Evolutionary conservation across 2,797 vertebrate genomes (phyloP).

Genomic region (Mormyrops boulengeri): DNA sequence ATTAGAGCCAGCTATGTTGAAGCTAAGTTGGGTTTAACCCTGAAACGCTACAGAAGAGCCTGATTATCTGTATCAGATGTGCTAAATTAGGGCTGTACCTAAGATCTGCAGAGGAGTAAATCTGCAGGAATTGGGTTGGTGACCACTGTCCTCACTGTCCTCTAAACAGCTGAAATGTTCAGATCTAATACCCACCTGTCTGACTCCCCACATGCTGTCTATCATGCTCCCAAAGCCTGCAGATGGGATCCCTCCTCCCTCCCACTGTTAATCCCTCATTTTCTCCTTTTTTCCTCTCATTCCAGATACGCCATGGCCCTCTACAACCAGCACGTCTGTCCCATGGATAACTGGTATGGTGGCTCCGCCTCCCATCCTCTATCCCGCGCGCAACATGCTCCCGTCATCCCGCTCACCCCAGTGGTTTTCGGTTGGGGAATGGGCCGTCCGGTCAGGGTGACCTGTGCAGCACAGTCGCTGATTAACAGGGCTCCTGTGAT

Average conservation of each 20-base stretch:
- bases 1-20: not conserved
- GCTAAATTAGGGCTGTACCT: not conserved
- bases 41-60: not conserved
- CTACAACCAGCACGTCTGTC: slow-evolving; percentile 73
- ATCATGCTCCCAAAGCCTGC: not conserved
- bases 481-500: not conserved
- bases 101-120: not conserved
- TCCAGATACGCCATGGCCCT: slow-evolving; percentile 71
- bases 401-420: not conserved
- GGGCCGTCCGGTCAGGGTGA: not conserved
- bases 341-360: slow-evolving; percentile 69
- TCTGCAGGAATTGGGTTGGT: not conserved
- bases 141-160: not conserved
- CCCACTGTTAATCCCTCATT: not conserved
- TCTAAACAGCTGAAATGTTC: not conserved
- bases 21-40: not conserved
- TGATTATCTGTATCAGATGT: not conserved
- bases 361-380: not conserved
- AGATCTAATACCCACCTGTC: not conserved
- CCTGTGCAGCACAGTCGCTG: not conserved
- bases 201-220: not conserved
- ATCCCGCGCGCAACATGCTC: not conserved
- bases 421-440: not conserved
- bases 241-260: not conserved
- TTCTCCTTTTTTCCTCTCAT: not conserved